These are phyloP conservation scores for Hylia prasina DNA, from an alignment of 2,113 vertebrate genomes.

Conservation along the genomic window DNA sequence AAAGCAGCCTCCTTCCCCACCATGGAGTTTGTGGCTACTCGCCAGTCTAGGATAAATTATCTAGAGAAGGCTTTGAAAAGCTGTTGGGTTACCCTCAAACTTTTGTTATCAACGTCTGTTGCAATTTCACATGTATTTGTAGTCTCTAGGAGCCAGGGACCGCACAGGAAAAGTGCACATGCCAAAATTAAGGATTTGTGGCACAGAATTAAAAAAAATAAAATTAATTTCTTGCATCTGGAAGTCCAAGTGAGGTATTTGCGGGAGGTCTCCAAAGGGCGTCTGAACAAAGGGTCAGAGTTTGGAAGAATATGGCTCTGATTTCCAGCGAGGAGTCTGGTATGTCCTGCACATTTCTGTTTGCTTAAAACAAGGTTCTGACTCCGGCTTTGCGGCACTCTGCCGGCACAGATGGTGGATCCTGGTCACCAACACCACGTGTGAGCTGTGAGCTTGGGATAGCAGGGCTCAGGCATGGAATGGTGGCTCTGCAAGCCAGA, in stretches of 20 bases:
- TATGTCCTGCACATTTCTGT: slow-evolving; percentile 42
- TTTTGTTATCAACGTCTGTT: slow-evolving; percentile 20
- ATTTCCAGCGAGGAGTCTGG: slow-evolving; percentile 43
- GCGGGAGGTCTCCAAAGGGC: slow-evolving; percentile 55
- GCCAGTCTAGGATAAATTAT: slow-evolving; percentile 53
- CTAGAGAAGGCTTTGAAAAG: slow-evolving; percentile 31
- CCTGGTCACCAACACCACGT: background rate
- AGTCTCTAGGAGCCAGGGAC: slow-evolving; percentile 29
- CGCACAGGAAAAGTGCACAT: slow-evolving; percentile 28
- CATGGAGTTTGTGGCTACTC: background rate
- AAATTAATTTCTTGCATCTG: slow-evolving; percentile 56
- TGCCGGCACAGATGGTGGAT: background rate
- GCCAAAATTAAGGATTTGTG: slow-evolving; percentile 53
- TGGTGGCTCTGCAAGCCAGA: background rate
- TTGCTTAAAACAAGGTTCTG: slow-evolving; percentile 27
- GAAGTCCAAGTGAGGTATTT: slow-evolving; percentile 48
- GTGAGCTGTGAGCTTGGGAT: background rate
- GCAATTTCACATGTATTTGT: slow-evolving; percentile 36
- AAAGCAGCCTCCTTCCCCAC: slow-evolving; percentile 44
- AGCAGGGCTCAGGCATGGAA: background rate
- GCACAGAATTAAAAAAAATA: slow-evolving; percentile 56
- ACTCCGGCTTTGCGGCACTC: background rate
- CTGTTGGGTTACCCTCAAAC: slow-evolving; percentile 23
- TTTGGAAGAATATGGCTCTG: slow-evolving; percentile 43
- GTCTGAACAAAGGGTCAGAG: slow-evolving; percentile 45